Evolutionary conservation across 2,888 invertebrate genomes (phyloP), one percentile per base, ranked within the genome.

Genomic region (Odontothrips loti): DNA sequence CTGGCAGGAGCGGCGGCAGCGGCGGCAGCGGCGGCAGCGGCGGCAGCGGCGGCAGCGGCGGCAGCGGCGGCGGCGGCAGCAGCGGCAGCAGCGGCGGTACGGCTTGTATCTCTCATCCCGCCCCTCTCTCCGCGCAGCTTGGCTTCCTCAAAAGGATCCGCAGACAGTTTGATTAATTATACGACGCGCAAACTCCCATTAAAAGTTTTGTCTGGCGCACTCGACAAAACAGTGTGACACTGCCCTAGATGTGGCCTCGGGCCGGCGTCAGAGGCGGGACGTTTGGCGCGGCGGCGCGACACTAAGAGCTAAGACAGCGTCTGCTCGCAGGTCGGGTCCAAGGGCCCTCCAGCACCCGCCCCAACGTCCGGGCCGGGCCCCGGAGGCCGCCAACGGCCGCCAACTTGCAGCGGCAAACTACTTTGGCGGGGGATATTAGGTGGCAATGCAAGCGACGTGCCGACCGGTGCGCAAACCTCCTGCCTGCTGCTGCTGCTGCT

Each of bases 181-280:
- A 75, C 68, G 68, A 75, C 68, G 68, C 68, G 68, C 68, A 27
- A 75, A 75, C 68, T 75, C 68, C 68, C 68, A 75, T 75, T 75
- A 75, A 75, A 75, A 75, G 68, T 75, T 75, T 75, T 75, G 68
- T 75, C 68, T 75, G 68, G 68, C 68, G 68, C 68, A 75, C 68
- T 75, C 68, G 68, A 75, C 68, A 75, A 75, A 75, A 75, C 68
- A 75, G 68, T 75, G 68, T 75, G 68, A 75, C 68, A 75, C 68
- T 75, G 68, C 27, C 68, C 68, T 75, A 75, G 68, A 75, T 75
- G 68, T 27, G 68, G 23, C 68, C 34, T 6, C 34, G 34, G 34
- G 3, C 3, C 34, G 34, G 34, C 34, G 34, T 43, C 34, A 43
- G 51, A 10, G 51, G 51, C 15, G 51, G 51, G 51, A 10, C 12